Conservation (phyloP, 2,888 invertebrate species). For the Brachypterus glaber region DNA sequence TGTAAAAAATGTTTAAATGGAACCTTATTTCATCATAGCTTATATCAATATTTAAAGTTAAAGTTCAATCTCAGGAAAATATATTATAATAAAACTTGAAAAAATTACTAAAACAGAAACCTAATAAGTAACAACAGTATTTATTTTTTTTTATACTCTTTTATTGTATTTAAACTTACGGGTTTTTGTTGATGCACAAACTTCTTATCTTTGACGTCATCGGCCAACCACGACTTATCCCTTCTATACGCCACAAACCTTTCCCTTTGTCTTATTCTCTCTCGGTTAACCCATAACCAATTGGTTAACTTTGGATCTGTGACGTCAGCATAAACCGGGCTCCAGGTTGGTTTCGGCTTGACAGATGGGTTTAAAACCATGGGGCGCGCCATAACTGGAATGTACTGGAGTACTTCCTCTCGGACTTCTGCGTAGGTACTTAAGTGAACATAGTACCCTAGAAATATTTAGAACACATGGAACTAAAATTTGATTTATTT, state of each 20-base stretch:
- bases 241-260: conserved; percentile 59
- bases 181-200: conserved; percentile 45
- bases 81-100: too few species aligned
- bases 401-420: conserved; percentile 91
- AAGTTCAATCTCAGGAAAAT: too few species aligned
- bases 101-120: too few species aligned
- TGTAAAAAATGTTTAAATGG: too few species aligned
- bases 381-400: conserved; percentile 93
- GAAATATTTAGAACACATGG: conserved; percentile 10
- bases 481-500: too few species aligned
- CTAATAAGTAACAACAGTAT: too few species aligned
- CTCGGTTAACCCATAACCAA: conserved; percentile 79
- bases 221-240: conserved; percentile 50
- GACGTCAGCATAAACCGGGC: conserved; percentile 89
- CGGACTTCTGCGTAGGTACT: conserved; percentile 95
- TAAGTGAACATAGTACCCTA: conserved; percentile 90
- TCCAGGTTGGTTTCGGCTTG: conserved; percentile 88
- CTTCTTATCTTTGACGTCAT: conserved; percentile 55
- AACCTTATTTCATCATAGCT: too few species aligned
- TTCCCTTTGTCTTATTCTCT: conserved; percentile 69
- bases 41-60: too few species aligned
- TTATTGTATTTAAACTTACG: conserved; percentile 32
- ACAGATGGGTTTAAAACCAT: conserved; percentile 76
- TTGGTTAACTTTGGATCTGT: conserved; percentile 87
- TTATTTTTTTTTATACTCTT: too few species aligned